Conservation (phyloP, 1,140 invertebrate genomes). For the Atta texana region DNA sequence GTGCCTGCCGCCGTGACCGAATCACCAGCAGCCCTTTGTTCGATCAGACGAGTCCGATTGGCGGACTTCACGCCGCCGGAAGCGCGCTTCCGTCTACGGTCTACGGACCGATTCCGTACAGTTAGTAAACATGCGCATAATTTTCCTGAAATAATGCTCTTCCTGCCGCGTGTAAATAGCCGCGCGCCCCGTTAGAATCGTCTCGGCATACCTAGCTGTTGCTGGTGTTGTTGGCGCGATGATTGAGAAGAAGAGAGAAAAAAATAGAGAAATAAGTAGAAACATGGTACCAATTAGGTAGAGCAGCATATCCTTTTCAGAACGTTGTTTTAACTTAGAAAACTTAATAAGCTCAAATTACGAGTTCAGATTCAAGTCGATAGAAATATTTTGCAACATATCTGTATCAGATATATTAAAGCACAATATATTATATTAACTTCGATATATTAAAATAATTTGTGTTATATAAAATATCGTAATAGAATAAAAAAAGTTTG, state of each 20-base stretch:
- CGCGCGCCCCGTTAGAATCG: conserved; percentile 57
- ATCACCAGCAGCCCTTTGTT: conserved; percentile 54
- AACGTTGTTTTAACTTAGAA: not conserved
- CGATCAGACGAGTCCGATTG: conserved; percentile 76
- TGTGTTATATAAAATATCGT: not conserved
- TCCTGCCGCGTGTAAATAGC: conserved; percentile 66
- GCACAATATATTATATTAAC: too few species aligned
- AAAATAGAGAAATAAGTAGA: not conserved
- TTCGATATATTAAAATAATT: not conserved
- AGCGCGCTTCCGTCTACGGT: conserved; percentile 86
- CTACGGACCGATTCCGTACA: conserved; percentile 88
- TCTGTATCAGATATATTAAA: not conserved
- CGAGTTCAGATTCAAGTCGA: not conserved
- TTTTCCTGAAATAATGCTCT: conserved; percentile 65
- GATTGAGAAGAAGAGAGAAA: not conserved
- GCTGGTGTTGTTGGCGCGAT: conserved; percentile 21
- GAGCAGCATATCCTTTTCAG: not conserved
- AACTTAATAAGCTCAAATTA: not conserved
- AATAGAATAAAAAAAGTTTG: not conserved
- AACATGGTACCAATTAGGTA: not conserved
- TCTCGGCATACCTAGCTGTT: conserved; percentile 6
- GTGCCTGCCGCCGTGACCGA: conserved; percentile 28
- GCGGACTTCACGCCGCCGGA: conserved; percentile 75
- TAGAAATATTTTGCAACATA: not conserved
- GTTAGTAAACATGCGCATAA: conserved; percentile 85